Percentiles rank a stretch among this genome's conserved stretches.
Evolutionary conservation across 2,113 vertebrate genomes (phyloP).

Genomic region (Carassius carassius): DNA sequence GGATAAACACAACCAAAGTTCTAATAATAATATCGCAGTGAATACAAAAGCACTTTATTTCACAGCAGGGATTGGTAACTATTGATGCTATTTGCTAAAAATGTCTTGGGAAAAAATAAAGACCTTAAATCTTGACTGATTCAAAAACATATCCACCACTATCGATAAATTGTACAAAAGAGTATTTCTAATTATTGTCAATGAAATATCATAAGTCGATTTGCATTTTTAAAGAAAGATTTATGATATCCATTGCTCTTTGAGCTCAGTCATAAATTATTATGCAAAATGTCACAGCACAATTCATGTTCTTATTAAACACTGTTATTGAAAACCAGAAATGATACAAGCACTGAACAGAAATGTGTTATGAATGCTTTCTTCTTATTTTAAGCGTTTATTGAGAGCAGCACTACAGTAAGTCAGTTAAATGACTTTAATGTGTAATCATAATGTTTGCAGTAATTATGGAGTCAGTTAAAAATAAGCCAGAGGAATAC

Average conservation of each 20-base stretch:
- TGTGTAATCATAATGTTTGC: neutral
- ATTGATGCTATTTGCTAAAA: neutral
- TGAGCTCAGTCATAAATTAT: conserved; percentile 9
- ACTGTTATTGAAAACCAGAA: neutral
- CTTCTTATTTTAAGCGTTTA: neutral
- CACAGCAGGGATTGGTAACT: neutral
- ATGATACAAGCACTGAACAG: neutral
- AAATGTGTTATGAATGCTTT: neutral
- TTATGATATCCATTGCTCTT: conserved; percentile 19
- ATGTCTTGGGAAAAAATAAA: neutral
- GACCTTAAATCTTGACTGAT: neutral
- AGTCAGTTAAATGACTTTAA: neutral
- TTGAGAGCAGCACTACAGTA: neutral
- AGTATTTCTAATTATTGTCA: neutral
- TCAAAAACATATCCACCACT: neutral
- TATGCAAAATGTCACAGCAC: conserved; percentile 7
- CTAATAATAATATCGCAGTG: neutral
- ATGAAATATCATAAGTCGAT: neutral
- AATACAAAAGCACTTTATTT: conserved; percentile 18
- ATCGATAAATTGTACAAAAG: neutral
- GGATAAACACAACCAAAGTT: neutral
- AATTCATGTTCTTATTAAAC: no score
- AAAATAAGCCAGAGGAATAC: neutral
- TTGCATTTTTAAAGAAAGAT: neutral
- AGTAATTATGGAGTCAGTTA: conserved; percentile 12